Evolutionary conservation across 2,888 invertebrate species (phyloP).

Genomic region (Drosophila stalkeri): DNA sequence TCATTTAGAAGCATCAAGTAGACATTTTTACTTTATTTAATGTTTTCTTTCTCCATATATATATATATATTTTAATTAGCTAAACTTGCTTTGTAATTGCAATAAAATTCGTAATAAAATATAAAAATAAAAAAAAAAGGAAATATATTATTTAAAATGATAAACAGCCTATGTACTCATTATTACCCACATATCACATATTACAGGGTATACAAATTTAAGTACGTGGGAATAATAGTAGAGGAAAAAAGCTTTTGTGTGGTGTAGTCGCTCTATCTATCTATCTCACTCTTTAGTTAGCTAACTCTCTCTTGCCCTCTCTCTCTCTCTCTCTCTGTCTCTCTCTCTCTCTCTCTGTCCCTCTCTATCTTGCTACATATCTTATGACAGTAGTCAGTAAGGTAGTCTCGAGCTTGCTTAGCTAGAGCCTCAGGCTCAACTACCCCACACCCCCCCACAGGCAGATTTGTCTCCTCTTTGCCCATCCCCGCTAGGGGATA

Average conservation of each 20-base stretch:
- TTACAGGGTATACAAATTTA: constrained; percentile 59
- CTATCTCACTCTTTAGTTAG: constrained; percentile 1
- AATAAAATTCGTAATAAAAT: too few relatives aligned
- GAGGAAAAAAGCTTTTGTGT: constrained; percentile 71
- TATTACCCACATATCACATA: neutral
- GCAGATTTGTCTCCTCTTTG: neutral
- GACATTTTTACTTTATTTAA: too few relatives aligned
- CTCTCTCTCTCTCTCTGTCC: constrained; percentile 2
- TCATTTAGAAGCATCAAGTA: too few relatives aligned
- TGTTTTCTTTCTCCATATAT: too few relatives aligned
- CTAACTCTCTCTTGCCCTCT: neutral
- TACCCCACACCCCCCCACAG: neutral
- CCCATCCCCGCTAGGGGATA: neutral
- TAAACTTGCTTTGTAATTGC: too few relatives aligned
- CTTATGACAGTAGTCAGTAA: constrained; percentile 43
- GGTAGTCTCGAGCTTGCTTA: constrained; percentile 38
- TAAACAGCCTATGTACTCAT: neutral
- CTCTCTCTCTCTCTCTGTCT: constrained; percentile 3
- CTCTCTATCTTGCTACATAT: neutral
- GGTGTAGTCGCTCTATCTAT: constrained; percentile 32
- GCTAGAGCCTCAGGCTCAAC: constrained; percentile 15
- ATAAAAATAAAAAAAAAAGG: too few relatives aligned
- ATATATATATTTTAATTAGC: too few relatives aligned
- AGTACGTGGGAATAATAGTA: constrained; percentile 80
- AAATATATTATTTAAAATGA: neutral